Base-by-base conservation (phyloP, 2,113 vertebrate genomes). In the Catharus minimus region DNA sequence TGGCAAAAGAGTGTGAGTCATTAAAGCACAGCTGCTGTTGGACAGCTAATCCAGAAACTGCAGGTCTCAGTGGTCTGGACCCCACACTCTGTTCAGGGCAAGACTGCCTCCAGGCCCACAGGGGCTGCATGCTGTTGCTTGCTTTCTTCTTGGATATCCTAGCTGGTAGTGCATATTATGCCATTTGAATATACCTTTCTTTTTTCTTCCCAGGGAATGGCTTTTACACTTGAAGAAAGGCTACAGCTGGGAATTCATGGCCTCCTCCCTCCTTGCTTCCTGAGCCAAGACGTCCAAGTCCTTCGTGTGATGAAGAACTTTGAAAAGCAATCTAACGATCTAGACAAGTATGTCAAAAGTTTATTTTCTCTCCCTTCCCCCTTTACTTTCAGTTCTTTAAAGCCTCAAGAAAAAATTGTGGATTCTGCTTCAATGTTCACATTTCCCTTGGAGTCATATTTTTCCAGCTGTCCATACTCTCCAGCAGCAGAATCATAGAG, bases 221-320 rank as follows among this genome's bases (percentile, higher is more conserved):
- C 98, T 22, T 99, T 99, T 94, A 99, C 98, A 2, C 97, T 99
- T 90, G 97, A 99, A 96, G 99, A 99, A 96, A 98, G 99, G 67
- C 95, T 98, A 15, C 99, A 99, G 82, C 97, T 99, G 87, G 99
- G 99, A 80, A 99, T 99, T 96, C 99, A 99, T 1, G 99, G 99
- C 84, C 98, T 99, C 79, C 97, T 99, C 80, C 99, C 99, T 4
- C 99, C 99, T 74, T 99, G 99, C 95, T 99, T 99, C 97, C 97
- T 99, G 73, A 99, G 98, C 72, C 99, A 99, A 97, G 99, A 99
- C 0, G 98, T 99, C 39, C 99, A 99, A 94, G 98, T 98, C 79
- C 98, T 99, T 68, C 98, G 99, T 3, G 98, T 99, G 87, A 98
- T 99, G 97, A 99, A 97, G 95, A 99, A 98, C 97, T 99, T 98